Conservation (phyloP, 1,140 invertebrate genomes). For the Cotesia glomerata region DNA sequence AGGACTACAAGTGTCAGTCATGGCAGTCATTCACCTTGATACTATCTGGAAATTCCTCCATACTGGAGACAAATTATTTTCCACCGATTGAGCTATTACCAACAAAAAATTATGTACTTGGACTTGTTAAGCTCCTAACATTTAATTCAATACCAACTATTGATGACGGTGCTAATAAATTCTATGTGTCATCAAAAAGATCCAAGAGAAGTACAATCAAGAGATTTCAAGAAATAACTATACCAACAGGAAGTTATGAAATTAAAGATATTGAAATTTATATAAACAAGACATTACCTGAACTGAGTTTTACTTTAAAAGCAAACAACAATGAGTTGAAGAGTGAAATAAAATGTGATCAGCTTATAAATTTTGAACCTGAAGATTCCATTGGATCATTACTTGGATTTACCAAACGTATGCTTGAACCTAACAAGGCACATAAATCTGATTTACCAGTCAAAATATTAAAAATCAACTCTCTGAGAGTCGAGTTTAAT, state of each 20-base stretch:
- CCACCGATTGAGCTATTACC: constrained; percentile 30
- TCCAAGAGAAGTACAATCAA: not conserved
- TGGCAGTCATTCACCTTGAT: constrained; percentile 31
- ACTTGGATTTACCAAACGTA: too few species aligned
- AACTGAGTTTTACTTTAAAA: not conserved
- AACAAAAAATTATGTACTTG: constrained; percentile 42
- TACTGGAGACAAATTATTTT: constrained; percentile 36
- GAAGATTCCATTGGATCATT: too few species aligned
- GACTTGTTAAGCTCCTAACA: constrained; percentile 46
- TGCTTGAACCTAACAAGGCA: too few species aligned
- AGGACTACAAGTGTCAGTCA: not conserved
- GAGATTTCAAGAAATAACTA: constrained; percentile 32
- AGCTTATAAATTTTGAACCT: too few species aligned
- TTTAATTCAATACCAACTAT: constrained; percentile 53
- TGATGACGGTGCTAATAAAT: constrained; percentile 44
- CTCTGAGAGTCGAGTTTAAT: not conserved
- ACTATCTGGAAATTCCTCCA: constrained; percentile 26
- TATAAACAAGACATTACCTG: constrained; percentile 6
- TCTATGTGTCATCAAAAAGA: constrained; percentile 31
- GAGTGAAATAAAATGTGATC: not conserved
- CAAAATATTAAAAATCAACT: not conserved
- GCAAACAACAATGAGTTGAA: not conserved
- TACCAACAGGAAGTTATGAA: constrained; percentile 51
- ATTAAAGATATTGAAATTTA: constrained; percentile 42
- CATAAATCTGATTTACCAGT: too few species aligned